These are phyloP conservation scores for Thamnaconus septentrionalis DNA, from an alignment of 2,113 vertebrate species.

Conservation along the genomic window DNA sequence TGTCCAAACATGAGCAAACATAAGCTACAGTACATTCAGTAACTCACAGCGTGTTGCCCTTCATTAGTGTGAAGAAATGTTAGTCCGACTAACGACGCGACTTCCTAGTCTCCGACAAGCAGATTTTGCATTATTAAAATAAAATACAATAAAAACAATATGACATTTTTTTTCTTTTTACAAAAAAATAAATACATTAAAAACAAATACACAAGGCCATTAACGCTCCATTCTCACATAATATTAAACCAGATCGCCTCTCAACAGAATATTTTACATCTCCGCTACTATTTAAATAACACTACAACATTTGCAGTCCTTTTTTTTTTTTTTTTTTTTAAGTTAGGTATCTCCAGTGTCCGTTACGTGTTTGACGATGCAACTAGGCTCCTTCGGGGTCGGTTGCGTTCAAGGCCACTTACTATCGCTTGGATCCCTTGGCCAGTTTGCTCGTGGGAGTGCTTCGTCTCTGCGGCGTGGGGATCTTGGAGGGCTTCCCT, in stretches of 20 bases:
- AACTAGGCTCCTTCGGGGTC: slow-evolving; percentile 42
- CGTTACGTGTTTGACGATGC: slow-evolving; percentile 49
- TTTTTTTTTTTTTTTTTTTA: slow-evolving; percentile 36
- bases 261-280: slow-evolving; percentile 98
- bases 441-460: slow-evolving; percentile 86
- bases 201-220: slow-evolving; percentile 96
- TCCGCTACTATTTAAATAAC: slow-evolving; percentile 89
- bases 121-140: slow-evolving; percentile 82
- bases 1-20: slow-evolving; percentile 73
- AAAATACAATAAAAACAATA: slow-evolving; percentile 73
- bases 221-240: slow-evolving; percentile 88
- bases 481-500: slow-evolving; percentile 94
- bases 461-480: slow-evolving; percentile 88
- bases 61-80: slow-evolving; percentile 81
- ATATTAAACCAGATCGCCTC: slow-evolving; percentile 92
- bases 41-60: slow-evolving; percentile 75
- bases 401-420: slow-evolving; percentile 60
- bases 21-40: slow-evolving; percentile 88
- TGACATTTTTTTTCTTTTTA: slow-evolving; percentile 81
- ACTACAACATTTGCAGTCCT: slow-evolving; percentile 77
- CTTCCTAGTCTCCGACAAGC: slow-evolving; percentile 63
- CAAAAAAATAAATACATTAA: slow-evolving; percentile 86
- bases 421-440: slow-evolving; percentile 95
- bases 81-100: slow-evolving; percentile 77
- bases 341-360: slow-evolving; percentile 70